These are phyloP conservation scores for Peromyscus leucopus DNA, from an alignment of 2,113 vertebrate species.

Conservation along the genomic window DNA sequence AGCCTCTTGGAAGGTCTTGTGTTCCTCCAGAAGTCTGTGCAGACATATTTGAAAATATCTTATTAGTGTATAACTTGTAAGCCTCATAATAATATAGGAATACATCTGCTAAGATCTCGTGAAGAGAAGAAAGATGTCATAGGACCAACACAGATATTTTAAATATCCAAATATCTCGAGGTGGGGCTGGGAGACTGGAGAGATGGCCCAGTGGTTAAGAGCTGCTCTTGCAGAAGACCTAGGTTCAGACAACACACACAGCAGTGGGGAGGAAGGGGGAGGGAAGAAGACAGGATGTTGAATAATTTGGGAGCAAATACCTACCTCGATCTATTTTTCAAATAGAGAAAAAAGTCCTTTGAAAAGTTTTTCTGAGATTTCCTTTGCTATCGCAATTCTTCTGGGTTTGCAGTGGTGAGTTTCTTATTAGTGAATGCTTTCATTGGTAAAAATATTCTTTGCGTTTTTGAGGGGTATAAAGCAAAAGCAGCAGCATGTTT, in stretches of 20 bases:
- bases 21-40: background rate
- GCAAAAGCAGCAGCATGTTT: background rate
- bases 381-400: background rate
- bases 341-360: background rate
- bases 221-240: background rate
- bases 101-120: background rate
- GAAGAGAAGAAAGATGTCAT: background rate
- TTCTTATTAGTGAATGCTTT: slow-evolving; percentile 8
- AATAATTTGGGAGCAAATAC: background rate
- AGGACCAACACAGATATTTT: background rate
- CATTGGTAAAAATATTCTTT: background rate
- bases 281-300: background rate
- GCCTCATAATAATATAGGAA: background rate
- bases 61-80: background rate
- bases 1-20: background rate
- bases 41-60: background rate
- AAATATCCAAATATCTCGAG: background rate
- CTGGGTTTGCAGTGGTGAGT: background rate
- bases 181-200: background rate
- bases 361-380: background rate
- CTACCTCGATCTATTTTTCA: background rate
- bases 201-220: background rate
- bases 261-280: background rate
- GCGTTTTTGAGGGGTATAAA: background rate
- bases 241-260: background rate